These are phyloP conservation scores for Phalacrocorax carbo DNA, from an alignment of 2,113 vertebrate genomes.

Conservation along the genomic window DNA sequence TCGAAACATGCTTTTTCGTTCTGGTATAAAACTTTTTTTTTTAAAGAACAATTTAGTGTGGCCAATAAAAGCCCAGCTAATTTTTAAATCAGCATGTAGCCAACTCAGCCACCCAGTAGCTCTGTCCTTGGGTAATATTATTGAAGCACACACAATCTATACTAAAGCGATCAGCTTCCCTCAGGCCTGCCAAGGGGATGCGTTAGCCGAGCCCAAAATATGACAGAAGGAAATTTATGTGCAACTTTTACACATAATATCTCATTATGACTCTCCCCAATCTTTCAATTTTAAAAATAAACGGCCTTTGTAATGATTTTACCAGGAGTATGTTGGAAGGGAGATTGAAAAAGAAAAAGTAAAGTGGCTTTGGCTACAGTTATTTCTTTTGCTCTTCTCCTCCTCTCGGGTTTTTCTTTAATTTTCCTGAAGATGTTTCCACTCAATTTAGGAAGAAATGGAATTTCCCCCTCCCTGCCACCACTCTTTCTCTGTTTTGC, in stretches of 20 bases:
- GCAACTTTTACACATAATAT: constrained; percentile 90
- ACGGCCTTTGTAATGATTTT: constrained; percentile 85
- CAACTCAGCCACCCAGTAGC: constrained; percentile 83
- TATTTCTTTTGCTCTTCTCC: constrained; percentile 59
- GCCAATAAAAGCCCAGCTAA: constrained; percentile 82
- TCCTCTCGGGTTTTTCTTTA: constrained; percentile 63
- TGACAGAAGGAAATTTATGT: constrained; percentile 89
- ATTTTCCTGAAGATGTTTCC: constrained; percentile 61
- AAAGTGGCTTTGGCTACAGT: constrained; percentile 64
- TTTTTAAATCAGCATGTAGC: constrained; percentile 85
- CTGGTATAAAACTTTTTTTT: constrained; percentile 53
- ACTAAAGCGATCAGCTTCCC: constrained; percentile 84
- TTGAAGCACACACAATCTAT: constrained; percentile 81
- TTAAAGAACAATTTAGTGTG: constrained; percentile 74
- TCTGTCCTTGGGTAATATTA: constrained; percentile 84
- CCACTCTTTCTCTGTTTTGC: constrained; percentile 19
- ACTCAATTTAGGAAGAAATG: constrained; percentile 67
- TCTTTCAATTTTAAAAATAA: constrained; percentile 90
- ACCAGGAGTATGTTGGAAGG: constrained; percentile 77
- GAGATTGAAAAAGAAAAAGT: constrained; percentile 77
- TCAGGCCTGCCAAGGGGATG: constrained; percentile 79
- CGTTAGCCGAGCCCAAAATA: constrained; percentile 81
- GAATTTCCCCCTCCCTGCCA: constrained; percentile 56
- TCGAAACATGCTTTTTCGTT: constrained; percentile 54
- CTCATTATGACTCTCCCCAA: constrained; percentile 86